Conservation (phyloP, 2,113 vertebrate genomes). For the Okapia johnstoni region DNA sequence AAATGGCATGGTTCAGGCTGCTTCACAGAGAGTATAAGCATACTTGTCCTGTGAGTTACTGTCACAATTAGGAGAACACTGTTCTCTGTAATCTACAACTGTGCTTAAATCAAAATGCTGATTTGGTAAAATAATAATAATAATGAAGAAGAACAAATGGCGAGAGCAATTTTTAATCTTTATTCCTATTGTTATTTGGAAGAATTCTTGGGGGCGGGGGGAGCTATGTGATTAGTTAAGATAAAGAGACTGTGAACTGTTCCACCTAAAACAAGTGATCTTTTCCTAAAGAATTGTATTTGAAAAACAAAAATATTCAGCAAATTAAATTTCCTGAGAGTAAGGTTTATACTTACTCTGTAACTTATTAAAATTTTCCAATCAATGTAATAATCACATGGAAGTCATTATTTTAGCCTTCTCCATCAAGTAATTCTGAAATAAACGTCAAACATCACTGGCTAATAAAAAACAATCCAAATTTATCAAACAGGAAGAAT, state of each 20-base stretch:
- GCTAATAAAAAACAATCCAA: background rate
- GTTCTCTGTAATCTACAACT: background rate
- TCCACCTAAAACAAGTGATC: background rate
- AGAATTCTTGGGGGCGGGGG: background rate
- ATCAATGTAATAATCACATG: background rate
- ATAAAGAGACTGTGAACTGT: background rate
- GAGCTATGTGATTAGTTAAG: background rate
- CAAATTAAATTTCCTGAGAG: background rate
- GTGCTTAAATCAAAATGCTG: background rate
- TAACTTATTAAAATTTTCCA: background rate
- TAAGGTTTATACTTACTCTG: background rate
- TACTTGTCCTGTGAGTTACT: background rate
- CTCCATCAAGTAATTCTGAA: background rate
- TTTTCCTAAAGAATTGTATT: background rate
- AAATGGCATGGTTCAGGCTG: background rate
- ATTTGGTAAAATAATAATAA: background rate
- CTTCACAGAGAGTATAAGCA: background rate
- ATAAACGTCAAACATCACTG: background rate
- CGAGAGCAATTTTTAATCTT: background rate
- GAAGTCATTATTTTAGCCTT: background rate
- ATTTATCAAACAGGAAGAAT: background rate
- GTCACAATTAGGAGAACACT: background rate
- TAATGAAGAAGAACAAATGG: background rate
- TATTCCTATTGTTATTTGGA: background rate
- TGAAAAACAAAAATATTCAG: background rate